Evolutionary conservation across 2,113 vertebrate species (phyloP), one percentile per base, ranked within the genome.

Genomic region (Elgaria multicarinata): DNA sequence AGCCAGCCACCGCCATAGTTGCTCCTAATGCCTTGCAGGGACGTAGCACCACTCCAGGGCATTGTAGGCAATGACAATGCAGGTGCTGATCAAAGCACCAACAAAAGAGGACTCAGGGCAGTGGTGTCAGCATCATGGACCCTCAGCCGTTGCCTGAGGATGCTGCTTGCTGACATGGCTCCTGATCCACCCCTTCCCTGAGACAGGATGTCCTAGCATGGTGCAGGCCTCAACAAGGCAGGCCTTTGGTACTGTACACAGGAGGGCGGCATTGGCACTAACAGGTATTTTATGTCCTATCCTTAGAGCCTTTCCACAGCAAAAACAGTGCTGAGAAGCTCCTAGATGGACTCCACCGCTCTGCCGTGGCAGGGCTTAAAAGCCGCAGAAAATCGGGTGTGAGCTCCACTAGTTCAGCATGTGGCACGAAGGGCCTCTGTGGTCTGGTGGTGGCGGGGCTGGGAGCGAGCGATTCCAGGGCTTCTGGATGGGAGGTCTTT

Each of bases 301-400:
- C 93, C 88, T 26, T 92, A 97, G 97, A 97, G 83, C 96, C 95
- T 79, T 95, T 93, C 88, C 93, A 91, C 87, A 83, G 53, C 85
- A 92, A 28, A 79, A 93, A 88, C 78, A 87, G 31, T 22, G 2
- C 6, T 0, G 94, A 95, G 86, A 90, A 87, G 0, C 90, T 95
- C 85, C 94, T 93, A 72, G 94, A 89, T n/a, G 42, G 90, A 83
- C 93, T 91, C 82, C 72, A 20, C 85, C 88, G 89, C 88, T 78
- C 87, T 28, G 0, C 64, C 85, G 81, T 90, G 74, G 86, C 86
- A 28, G 95, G 93, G 92, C 92, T 91, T 20, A 64, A 33, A 0
- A 93, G 92, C 58, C 89, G 64, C 90, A 96, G 96, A 88, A 96
- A 95, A 91, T 95, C 62, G 1, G 94, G 94, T 96, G 95, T 24